Base-by-base conservation (phyloP, 2,888 invertebrate species). In the Mesorhabditis sp. region DNA sequence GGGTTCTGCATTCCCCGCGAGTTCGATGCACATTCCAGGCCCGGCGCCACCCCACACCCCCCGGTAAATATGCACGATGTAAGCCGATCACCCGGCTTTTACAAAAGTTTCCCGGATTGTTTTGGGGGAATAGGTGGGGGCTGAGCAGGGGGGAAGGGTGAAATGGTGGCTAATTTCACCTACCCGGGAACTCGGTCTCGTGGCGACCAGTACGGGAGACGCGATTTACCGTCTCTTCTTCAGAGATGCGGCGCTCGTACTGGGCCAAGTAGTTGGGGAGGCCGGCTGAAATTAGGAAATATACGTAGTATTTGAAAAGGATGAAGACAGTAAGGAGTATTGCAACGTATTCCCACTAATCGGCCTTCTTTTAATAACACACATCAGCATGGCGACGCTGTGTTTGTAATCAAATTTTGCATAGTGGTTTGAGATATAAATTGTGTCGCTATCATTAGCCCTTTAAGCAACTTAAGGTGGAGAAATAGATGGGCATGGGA, bases 141-240 rank as follows among this genome's bases (percentile, higher is more conserved):
- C 58, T 50, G n/a, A 50, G n/a, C 7, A 50, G 10, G 58, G 6
- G 7, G 10, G 7, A 13, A 13, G 7, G 58, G 58, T 13, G n/a
- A 50, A 50, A 50, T 13, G 58, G n/a, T 10, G n/a, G n/a, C 10
- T 13, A 50, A 10, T 50, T 50, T 50, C 7, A 42, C 50, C 45
- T 50, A 76, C 78, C 76, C 67, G 78, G 73, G 62, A 78, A 78
- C 58, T 78, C 76, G n/a, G 78, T 76, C 65, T 78, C 78, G 65
- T 73, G 72, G 7, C 73, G 66, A 6, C 76, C 72, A 45, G 70
- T 62, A 4, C 58, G 67, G 28, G 67, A 62, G 28, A 74, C 66
- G 45, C 72, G 62, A n/a, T 76, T 72, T 4, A 74, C 72, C 5
- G 74, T 73, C 43, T 73, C 68, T 4, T 66, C 43, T 58, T 71